Base-by-base conservation (phyloP, 2,797 vertebrate genomes). In the Tapera naevia region DNA sequence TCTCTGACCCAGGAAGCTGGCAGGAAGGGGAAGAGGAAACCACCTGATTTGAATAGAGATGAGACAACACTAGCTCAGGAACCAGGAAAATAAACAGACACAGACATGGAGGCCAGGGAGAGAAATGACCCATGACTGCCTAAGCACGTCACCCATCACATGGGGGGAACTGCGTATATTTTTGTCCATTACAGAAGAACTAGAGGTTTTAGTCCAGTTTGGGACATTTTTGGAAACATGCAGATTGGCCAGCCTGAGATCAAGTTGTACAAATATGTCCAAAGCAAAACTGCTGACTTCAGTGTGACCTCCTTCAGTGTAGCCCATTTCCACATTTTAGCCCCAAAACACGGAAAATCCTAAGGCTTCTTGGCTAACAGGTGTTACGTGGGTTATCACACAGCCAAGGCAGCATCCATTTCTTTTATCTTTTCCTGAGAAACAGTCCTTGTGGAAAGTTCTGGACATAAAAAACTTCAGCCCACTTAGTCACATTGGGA, bases 41-140 rank as follows among this genome's bases (percentile, higher is more conserved):
- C 92, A 91, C 91, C 54, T 62, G 86, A 95, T 96, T 96, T 94
- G 95, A 95, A 94, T 92, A 95, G 58, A 71, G 61, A 91, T 43
- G 95, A 96, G 96, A 96, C 95, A 86, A 1, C 0, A 0, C 48
- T 75, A 60, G 57, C 37, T 89, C 81, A 89, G 85, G 75, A 76
- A 64, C 91, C 85, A 95, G 82, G 93, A 96, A 94, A 93, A 96
- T 0, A 0, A 92, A 69, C 89, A 96, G 96, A 95, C 94, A 72
- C 53, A 95, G 94, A 96, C 87, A 85, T 70, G 79, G 71, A 89
- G 61, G 82, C 65, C 62, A n/a, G 27, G 81, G 73, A 81, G 73
- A 86, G 89, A 92, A 82, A 74, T 10, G 61, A 91, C 92, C 85
- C 87, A 13, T 64, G 64, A 92, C 91, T 74, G 69, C 91, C 54